Evolutionary conservation across 2,888 invertebrate genomes (phyloP).

Genomic region (Metallyticus violacea): DNA sequence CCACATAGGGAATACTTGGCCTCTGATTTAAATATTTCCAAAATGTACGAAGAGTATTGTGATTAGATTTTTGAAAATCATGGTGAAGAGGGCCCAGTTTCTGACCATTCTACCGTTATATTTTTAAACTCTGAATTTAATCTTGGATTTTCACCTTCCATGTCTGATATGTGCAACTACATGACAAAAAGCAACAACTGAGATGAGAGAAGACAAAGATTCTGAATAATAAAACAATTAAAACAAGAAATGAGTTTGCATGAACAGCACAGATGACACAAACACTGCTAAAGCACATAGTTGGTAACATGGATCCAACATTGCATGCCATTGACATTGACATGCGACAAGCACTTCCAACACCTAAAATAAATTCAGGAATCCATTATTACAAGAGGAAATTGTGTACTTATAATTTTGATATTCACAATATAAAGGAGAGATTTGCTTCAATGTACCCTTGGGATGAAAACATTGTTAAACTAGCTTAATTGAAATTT

Average conservation of each 20-base stretch:
- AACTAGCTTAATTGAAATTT: no score
- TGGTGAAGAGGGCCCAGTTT: not conserved
- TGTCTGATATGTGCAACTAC: not conserved
- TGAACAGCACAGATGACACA: not conserved
- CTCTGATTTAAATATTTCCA: not conserved
- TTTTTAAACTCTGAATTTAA: not conserved
- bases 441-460: not conserved
- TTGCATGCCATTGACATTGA: not conserved
- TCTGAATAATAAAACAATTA: not conserved
- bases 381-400: not conserved
- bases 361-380: not conserved
- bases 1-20: no score
- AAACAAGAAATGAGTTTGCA: not conserved
- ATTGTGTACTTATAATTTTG: no score
- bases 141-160: not conserved
- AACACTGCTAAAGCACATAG: not conserved
- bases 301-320: not conserved
- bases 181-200: not conserved
- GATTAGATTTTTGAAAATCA: not conserved
- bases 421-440: not conserved
- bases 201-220: not conserved
- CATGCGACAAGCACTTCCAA: not conserved
- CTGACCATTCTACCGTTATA: not conserved
- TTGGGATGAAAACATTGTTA: not conserved
- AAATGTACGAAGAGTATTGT: not conserved